Evolutionary conservation across 2,113 vertebrate species (phyloP).

Genomic region (Heterocephalus glaber): DNA sequence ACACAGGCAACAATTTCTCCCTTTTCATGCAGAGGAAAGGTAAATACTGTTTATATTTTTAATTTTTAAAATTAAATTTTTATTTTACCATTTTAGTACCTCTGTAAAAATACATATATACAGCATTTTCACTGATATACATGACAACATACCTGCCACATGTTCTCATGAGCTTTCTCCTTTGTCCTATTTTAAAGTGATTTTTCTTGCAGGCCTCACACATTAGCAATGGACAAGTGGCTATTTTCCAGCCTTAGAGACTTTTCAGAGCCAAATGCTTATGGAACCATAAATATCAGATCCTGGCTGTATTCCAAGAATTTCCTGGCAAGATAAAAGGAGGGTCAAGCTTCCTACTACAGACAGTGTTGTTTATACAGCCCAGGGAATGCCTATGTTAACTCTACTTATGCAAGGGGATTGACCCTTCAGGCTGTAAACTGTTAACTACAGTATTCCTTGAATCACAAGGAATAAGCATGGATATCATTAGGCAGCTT

Average conservation of each 20-base stretch:
- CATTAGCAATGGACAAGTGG: neutral
- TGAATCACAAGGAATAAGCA: conserved; percentile 58
- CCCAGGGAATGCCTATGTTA: conserved; percentile 44
- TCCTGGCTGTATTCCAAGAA: neutral
- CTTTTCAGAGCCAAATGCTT: conserved; percentile 62
- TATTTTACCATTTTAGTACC: neutral
- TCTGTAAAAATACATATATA: neutral
- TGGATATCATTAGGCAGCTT: conserved; percentile 53
- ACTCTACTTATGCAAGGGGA: conserved; percentile 1
- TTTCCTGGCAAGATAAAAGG: conserved; percentile 61
- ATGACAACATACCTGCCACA: neutral
- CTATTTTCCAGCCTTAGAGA: conserved; percentile 46
- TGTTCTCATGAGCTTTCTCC: neutral
- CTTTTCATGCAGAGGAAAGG: neutral
- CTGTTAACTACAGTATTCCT: conserved; percentile 54
- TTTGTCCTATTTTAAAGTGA: neutral
- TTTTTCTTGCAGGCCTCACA: neutral
- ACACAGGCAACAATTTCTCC: neutral
- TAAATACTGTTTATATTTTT: neutral
- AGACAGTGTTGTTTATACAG: conserved; percentile 8
- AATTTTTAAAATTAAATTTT: neutral
- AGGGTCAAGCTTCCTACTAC: neutral
- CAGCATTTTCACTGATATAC: neutral
- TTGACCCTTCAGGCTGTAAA: conserved; percentile 43
- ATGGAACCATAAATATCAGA: conserved; percentile 61